phyloP scores from a whole-genome alignment of 2,888 invertebrate species.

The Tupiocoris notatus region DNA sequence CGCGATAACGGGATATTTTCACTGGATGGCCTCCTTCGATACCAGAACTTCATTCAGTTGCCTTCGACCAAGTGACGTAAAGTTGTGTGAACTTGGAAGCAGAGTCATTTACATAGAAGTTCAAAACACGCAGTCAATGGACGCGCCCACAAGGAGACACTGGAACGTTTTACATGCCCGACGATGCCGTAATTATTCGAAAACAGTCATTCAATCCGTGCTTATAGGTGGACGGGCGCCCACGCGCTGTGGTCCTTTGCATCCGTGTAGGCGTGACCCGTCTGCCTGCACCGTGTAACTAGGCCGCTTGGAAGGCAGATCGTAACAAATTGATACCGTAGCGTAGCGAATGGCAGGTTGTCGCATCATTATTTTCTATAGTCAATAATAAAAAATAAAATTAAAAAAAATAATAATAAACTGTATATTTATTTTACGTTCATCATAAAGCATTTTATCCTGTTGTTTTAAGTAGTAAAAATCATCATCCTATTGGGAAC shows the following conservation, averaged over 20 bases:
- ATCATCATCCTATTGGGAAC: no score
- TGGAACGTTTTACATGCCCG: constrained; percentile 13
- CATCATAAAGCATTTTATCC: no score
- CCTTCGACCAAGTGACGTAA: background rate
- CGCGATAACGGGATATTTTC: no score
- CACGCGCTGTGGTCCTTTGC: background rate
- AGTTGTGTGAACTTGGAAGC: background rate
- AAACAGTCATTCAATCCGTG: constrained; percentile 11
- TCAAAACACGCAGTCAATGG: constrained; percentile 6
- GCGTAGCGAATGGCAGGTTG: background rate
- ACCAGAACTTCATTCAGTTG: no score
- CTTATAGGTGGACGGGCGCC: background rate
- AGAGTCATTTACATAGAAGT: background rate
- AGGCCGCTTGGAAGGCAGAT: background rate
- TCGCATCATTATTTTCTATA: background rate
- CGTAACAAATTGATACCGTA: background rate
- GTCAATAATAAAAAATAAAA: no score
- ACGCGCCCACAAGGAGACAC: background rate
- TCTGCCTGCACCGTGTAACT: background rate
- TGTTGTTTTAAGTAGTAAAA: no score
- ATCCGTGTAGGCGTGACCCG: background rate
- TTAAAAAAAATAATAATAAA: no score
- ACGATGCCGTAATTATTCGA: constrained; percentile 18
- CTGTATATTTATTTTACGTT: no score
- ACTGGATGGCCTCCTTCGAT: no score